Evolutionary conservation across 1,140 invertebrate genomes (phyloP).

Genomic region (Drosophila murphyi): DNA sequence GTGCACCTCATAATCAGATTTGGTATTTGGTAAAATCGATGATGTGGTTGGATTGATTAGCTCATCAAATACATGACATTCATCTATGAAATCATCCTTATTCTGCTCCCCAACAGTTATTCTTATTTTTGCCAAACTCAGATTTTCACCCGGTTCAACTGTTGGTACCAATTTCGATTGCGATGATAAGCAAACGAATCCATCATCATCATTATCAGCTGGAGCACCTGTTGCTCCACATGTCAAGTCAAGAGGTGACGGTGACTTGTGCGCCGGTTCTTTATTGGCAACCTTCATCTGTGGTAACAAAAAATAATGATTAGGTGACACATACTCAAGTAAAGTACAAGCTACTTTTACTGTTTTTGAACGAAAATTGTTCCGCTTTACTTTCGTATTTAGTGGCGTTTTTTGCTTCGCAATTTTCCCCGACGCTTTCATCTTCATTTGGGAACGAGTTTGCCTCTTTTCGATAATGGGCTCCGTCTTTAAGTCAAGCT

Average conservation of each 20-base stretch:
- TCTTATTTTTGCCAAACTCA: not conserved
- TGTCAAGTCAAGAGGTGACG: slow-evolving; percentile 28
- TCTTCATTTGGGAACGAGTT: not conserved
- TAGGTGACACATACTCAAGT: slow-evolving; percentile 37
- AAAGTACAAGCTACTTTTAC: slow-evolving; percentile 31
- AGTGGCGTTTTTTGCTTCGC: not conserved
- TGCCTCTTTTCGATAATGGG: not conserved
- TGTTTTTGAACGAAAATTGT: not conserved
- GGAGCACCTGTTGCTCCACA: too few species aligned
- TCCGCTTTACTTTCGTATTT: not conserved
- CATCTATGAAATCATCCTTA: not conserved
- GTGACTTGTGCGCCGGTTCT: slow-evolving; percentile 17
- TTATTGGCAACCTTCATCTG: slow-evolving; percentile 37
- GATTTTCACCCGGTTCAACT: slow-evolving; percentile 5
- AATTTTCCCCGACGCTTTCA: not conserved
- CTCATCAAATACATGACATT: not conserved
- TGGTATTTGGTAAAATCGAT: not conserved
- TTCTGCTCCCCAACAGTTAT: too few species aligned
- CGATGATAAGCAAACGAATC: not conserved
- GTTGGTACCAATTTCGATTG: not conserved
- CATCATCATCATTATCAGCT: not conserved
- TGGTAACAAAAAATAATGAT: slow-evolving; percentile 57
- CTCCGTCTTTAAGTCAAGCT: too few species aligned
- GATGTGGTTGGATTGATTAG: not conserved
- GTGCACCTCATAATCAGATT: slow-evolving; percentile 1